Conservation (phyloP, 2,113 vertebrate genomes). For the Ginglymostoma cirratum region DNA sequence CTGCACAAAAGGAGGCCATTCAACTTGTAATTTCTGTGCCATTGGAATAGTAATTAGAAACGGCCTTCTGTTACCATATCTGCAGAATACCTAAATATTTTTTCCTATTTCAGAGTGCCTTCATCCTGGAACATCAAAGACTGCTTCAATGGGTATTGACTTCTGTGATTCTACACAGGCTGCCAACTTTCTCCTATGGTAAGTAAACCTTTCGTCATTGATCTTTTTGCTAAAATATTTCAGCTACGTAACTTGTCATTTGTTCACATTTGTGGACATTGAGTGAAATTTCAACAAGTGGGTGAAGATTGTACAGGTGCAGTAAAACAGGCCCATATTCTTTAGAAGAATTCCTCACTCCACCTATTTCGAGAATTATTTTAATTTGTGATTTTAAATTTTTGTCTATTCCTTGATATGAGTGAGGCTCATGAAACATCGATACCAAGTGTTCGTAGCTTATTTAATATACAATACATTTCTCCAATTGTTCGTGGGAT, state of each 20-base stretch:
- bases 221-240: conserved; percentile 3
- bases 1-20: not conserved
- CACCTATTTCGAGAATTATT: not conserved
- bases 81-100: not conserved
- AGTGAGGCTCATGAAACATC: not conserved
- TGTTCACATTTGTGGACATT: not conserved
- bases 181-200: conserved; percentile 92
- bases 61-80: not conserved
- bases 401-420: not conserved
- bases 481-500: no score
- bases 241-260: no score
- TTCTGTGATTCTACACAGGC: conserved; percentile 93
- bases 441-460: not conserved
- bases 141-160: conserved; percentile 82
- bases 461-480: not conserved
- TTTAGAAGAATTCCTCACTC: not conserved
- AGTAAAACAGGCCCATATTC: not conserved
- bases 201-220: conserved; percentile 46
- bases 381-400: not conserved
- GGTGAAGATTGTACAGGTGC: not conserved
- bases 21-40: not conserved
- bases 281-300: not conserved
- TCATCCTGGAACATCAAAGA: conserved; percentile 73
- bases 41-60: not conserved
- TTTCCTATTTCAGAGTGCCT: conserved; percentile 65